Percentiles rank a stretch among this genome's conserved stretches.
Evolutionary conservation across 2,113 vertebrate genomes (phyloP).

Genomic region (Chaetodon trifascialis): DNA sequence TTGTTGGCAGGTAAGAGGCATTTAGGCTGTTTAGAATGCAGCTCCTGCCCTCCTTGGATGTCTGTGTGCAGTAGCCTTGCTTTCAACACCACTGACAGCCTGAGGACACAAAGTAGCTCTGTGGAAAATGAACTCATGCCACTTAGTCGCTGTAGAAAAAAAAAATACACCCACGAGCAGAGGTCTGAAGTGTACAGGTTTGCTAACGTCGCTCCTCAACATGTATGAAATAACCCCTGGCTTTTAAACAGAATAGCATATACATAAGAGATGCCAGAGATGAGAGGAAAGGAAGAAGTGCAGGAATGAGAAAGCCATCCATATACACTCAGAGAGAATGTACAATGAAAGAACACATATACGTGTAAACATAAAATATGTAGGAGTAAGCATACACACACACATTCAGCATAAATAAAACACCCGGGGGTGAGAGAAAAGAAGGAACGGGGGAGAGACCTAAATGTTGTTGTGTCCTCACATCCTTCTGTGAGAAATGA

Average conservation of each 20-base stretch:
- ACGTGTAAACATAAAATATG: slow-evolving; percentile 41
- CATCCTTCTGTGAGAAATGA: slow-evolving; percentile 4
- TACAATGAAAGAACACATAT: slow-evolving; percentile 36
- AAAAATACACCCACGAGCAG: slow-evolving; percentile 18
- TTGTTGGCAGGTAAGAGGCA: slow-evolving; percentile 65
- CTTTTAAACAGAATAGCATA: slow-evolving; percentile 35
- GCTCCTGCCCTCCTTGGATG: slow-evolving; percentile 40
- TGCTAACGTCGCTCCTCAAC: slow-evolving; percentile 28
- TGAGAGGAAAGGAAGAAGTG: not conserved
- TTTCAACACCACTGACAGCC: slow-evolving; percentile 74
- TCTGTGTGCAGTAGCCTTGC: slow-evolving; percentile 59
- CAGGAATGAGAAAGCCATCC: not conserved
- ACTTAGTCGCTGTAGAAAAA: slow-evolving; percentile 26
- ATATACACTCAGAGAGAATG: slow-evolving; percentile 42
- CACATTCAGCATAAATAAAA: slow-evolving; percentile 10
- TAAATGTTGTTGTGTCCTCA: not conserved
- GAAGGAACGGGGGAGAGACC: not conserved
- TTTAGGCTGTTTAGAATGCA: slow-evolving; percentile 73
- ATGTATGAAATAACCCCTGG: slow-evolving; percentile 44
- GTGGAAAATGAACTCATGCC: slow-evolving; percentile 61
- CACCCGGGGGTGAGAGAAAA: not conserved
- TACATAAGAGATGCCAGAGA: slow-evolving; percentile 13
- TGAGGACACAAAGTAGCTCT: slow-evolving; percentile 69
- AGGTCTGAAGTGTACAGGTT: slow-evolving; percentile 36
- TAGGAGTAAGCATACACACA: slow-evolving; percentile 16